Evolutionary conservation across 53 echinoderm and acorn worm genomes (phyloP).

Genomic region (Henricia sp.): DNA sequence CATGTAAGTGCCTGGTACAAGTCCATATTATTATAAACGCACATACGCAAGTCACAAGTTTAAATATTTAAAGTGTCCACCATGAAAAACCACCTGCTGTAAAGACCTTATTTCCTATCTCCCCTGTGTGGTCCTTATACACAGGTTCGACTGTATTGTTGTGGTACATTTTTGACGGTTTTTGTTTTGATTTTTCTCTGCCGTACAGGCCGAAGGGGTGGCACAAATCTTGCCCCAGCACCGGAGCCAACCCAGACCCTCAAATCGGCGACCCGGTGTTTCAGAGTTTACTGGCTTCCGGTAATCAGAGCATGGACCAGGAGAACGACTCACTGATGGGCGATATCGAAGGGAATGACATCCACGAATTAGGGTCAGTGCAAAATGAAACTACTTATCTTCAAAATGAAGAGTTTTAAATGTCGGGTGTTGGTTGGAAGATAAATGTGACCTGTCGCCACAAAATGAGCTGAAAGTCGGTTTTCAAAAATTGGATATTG

Average conservation of each 20-base stretch:
- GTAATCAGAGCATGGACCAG: conserved; percentile 56
- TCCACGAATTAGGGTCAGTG: conserved; percentile 59
- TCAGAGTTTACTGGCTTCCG: conserved; percentile 62
- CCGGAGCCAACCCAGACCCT: conserved; percentile 71
- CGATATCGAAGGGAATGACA: conserved; percentile 47
- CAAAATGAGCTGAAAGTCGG: too few species aligned
- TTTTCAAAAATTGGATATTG: too few species aligned
- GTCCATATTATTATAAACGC: too few species aligned
- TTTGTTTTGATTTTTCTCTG: neutral
- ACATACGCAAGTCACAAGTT: too few species aligned
- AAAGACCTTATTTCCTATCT: too few species aligned
- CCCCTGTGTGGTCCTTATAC: too few species aligned
- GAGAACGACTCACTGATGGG: conserved; percentile 48
- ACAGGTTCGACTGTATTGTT: too few species aligned
- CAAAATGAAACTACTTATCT: conserved; percentile 20
- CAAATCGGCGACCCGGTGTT: conserved; percentile 86
- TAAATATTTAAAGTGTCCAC: too few species aligned
- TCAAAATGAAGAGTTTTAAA: conserved; percentile 29
- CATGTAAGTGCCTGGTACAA: too few species aligned
- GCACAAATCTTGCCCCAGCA: conserved; percentile 74
- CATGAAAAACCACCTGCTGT: too few species aligned
- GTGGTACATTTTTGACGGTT: neutral
- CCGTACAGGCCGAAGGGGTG: conserved; percentile 87
- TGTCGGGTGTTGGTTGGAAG: too few species aligned
- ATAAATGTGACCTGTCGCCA: too few species aligned